These are phyloP conservation scores for Conus ventricosus DNA, from an alignment of 1,140 invertebrate genomes.

Conservation along the genomic window DNA sequence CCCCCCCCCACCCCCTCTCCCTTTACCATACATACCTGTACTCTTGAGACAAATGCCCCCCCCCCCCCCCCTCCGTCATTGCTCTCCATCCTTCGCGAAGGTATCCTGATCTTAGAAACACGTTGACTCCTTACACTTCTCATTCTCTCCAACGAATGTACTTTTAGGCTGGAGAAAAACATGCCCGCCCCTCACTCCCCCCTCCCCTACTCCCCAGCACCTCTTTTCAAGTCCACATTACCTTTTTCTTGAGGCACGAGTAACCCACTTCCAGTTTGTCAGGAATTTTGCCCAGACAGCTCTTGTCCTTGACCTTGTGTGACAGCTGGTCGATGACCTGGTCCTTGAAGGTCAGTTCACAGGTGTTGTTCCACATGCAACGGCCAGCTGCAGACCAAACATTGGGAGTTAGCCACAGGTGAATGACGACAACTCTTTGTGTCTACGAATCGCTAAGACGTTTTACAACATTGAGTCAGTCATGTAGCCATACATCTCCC, in stretches of 20 bases:
- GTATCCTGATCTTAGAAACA: too few relatives aligned
- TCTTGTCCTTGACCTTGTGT: neutral
- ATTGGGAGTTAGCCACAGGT: too few relatives aligned
- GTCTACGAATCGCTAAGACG: too few relatives aligned
- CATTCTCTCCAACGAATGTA: too few relatives aligned
- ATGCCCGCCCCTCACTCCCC: too few relatives aligned
- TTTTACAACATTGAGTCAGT: too few relatives aligned
- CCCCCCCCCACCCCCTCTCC: neutral
- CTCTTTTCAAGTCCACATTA: neutral
- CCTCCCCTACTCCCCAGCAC: too few relatives aligned
- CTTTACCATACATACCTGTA: neutral
- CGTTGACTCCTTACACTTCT: too few relatives aligned
- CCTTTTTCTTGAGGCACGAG: conserved; percentile 27
- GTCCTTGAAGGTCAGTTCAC: neutral
- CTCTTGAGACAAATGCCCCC: neutral
- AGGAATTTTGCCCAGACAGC: neutral
- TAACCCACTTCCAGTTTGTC: neutral
- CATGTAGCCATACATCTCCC: too few relatives aligned
- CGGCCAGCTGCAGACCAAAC: neutral
- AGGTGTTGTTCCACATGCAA: conserved; percentile 23
- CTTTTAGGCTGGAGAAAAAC: too few relatives aligned
- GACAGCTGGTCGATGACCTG: neutral
- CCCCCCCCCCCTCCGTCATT: neutral
- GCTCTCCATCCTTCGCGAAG: neutral
- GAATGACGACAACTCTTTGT: too few relatives aligned